These are phyloP conservation scores for Coelopa frigida DNA, from an alignment of 1,140 invertebrate genomes.

Conservation along the genomic window DNA sequence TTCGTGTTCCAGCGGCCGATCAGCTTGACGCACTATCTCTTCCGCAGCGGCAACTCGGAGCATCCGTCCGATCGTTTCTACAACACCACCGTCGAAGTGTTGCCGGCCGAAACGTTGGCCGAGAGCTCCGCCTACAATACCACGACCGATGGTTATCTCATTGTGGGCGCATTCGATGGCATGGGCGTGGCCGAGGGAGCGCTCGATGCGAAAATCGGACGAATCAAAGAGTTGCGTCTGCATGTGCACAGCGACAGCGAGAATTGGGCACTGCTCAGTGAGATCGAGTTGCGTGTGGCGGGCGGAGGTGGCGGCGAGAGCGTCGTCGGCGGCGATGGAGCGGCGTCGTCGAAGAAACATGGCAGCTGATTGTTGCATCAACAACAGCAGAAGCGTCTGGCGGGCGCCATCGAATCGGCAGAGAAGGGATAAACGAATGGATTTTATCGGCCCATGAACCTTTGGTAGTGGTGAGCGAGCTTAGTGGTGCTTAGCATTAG, in stretches of 20 bases:
- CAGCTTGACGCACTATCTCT: slow-evolving; percentile 68
- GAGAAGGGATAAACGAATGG: no score
- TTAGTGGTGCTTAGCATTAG: no score
- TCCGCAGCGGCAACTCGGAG: slow-evolving; percentile 86
- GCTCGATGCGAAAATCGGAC: slow-evolving; percentile 59
- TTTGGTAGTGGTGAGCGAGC: no score
- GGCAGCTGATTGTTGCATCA: slow-evolving; percentile 39
- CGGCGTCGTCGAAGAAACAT: no score
- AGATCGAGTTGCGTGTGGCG: slow-evolving; percentile 58
- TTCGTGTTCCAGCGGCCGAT: slow-evolving; percentile 76
- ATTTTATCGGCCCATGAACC: no score
- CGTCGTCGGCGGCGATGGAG: slow-evolving; percentile 21
- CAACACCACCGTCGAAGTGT: slow-evolving; percentile 81
- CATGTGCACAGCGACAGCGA: slow-evolving; percentile 72
- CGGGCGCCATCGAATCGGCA: no score
- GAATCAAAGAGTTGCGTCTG: slow-evolving; percentile 63
- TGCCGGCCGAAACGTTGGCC: slow-evolving; percentile 51
- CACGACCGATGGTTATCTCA: slow-evolving; percentile 63
- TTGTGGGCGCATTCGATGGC: slow-evolving; percentile 68
- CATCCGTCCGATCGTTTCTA: slow-evolving; percentile 86
- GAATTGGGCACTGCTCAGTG: slow-evolving; percentile 86
- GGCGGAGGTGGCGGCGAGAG: slow-evolving; percentile 22
- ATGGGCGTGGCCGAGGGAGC: slow-evolving; percentile 70
- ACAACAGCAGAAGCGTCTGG: no score
- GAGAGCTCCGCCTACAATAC: slow-evolving; percentile 47